Conservation (phyloP, 2,113 vertebrate genomes). For the Lophochroa leadbeateri region DNA sequence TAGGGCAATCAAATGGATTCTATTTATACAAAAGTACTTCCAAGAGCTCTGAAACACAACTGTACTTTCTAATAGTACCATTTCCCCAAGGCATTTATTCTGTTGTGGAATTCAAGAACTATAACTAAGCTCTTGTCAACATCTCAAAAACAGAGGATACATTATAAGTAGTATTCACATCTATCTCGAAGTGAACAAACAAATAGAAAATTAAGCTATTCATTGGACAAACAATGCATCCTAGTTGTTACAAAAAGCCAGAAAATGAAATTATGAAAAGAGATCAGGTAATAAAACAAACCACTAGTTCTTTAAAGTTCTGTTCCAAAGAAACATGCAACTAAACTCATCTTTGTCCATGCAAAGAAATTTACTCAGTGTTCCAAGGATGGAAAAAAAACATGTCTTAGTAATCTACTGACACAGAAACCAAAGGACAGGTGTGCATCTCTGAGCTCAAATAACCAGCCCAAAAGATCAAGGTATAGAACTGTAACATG, state of each 20-base stretch:
- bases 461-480: constrained; percentile 21
- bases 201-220: neutral
- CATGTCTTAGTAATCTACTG: constrained; percentile 1
- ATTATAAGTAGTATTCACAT: neutral
- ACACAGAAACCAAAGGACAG: constrained; percentile 52
- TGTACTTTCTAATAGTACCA: neutral
- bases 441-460: constrained; percentile 12
- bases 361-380: neutral
- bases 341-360: neutral
- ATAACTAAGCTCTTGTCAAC: neutral
- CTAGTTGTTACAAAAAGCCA: neutral
- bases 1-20: neutral
- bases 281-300: neutral
- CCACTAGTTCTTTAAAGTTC: neutral
- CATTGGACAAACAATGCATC: neutral
- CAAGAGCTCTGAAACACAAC: neutral
- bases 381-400: neutral
- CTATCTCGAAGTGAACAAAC: neutral
- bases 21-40: neutral
- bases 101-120: neutral
- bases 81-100: neutral
- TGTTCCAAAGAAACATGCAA: neutral
- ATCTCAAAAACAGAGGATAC: neutral
- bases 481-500: constrained; percentile 8
- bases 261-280: neutral